Base-by-base conservation (phyloP, 1,140 invertebrate genomes). In the Drosophila seguyi region DNA sequence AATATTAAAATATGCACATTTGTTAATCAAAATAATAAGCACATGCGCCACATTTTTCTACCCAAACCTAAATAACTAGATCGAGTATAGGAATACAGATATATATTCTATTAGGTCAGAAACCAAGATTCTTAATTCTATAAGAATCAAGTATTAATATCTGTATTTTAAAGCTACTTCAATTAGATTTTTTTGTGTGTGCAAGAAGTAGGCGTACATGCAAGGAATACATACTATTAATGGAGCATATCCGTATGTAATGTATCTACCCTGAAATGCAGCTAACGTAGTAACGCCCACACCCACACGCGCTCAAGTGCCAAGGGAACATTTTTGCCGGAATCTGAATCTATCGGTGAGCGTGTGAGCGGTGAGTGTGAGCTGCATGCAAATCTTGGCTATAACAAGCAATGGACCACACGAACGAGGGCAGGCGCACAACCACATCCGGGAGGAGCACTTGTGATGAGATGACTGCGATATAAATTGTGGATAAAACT, bases 401-500 rank as follows among this genome's bases (percentile, higher is more conserved):
- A 77, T 72, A 80, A 72, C 81, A 67, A 75, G 80, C 69, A 83
- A 87, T 76, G 80, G 80, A 82, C 78, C 80, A 68, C 52, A 42
- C 74, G 72, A 71, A 57, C 47, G 45, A 29, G 34, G 60, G 63
- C 61, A 69, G 44, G 48, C 59, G 38, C 48, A 45, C 42, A 41
- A 16, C n/a, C 72, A 57, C 56, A 60, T 63, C 50, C 36, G 36
- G 56, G 52, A 55, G 45, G 38, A 63, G 59, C 63, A 69, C 65
- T 84, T 80, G 76, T 83, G 85, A 88, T 88, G 84, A 88, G 85
- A 84, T 88, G 85, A 75, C 65, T 78, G 74, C 65, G 85, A 88
- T 88, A 88, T 88, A 88, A 88, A 88, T 88, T 88, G 84, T 88
- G 84, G 85, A 82, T 77, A 90, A 90, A 88, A 88, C 85, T 75